Percentiles rank a stretch among this genome's conserved stretches.
Conservation (phyloP, 2,888 invertebrate species). For the Ormyrus thymus region DNA sequence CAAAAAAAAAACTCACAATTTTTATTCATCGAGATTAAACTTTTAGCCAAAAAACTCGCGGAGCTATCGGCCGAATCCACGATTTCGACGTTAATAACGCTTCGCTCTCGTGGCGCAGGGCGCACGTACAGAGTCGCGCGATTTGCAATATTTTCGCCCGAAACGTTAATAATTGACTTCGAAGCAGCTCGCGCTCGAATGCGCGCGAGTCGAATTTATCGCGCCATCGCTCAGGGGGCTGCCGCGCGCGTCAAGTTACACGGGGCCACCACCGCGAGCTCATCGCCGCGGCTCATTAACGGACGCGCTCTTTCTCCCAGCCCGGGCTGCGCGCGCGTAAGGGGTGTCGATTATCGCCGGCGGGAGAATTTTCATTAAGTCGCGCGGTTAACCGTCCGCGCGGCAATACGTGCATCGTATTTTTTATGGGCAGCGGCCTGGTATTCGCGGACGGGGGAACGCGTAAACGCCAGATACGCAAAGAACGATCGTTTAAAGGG, state of each 20-base stretch:
- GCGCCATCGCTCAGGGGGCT: slow-evolving; percentile 17
- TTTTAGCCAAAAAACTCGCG: neutral
- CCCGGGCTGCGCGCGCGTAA: no score
- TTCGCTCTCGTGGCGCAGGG: neutral
- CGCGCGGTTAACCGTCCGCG: slow-evolving; percentile 14
- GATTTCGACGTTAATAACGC: slow-evolving; percentile 5
- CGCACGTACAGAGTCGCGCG: neutral
- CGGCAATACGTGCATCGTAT: slow-evolving; percentile 33
- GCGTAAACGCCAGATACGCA: no score
- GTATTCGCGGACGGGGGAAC: no score
- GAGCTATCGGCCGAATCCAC: neutral
- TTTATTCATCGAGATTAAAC: neutral
- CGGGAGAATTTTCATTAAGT: slow-evolving; percentile 41
- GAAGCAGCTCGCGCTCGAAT: neutral
- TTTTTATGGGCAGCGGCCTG: neutral
- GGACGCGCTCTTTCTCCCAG: neutral
- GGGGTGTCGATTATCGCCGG: slow-evolving; percentile 19
- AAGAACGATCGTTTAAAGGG: neutral
- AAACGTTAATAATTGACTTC: slow-evolving; percentile 27
- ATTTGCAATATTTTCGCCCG: slow-evolving; percentile 5
- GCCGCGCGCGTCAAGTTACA: neutral
- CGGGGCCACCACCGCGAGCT: neutral
- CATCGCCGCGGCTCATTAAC: slow-evolving; percentile 15
- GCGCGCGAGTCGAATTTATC: slow-evolving; percentile 35
- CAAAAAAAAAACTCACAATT: neutral